Conservation (phyloP, 2,888 invertebrate genomes). For the Hypsopygia costalis region DNA sequence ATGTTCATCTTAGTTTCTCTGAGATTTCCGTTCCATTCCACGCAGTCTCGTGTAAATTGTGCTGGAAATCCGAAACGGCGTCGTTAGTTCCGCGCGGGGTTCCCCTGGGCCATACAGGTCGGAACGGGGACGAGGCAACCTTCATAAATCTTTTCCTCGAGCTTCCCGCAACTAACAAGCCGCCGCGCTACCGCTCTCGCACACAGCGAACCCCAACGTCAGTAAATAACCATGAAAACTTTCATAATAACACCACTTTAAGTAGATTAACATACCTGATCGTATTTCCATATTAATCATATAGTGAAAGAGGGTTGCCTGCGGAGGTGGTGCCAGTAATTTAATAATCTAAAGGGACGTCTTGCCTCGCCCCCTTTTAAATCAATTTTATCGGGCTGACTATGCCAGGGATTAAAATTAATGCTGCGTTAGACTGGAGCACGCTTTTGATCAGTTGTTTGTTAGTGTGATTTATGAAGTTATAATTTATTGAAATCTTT, state of each 20-base stretch:
- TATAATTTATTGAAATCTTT: too few relatives aligned
- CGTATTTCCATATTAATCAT: constrained; percentile 29
- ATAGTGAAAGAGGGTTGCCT: constrained; percentile 6
- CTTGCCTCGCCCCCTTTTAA: constrained; percentile 6
- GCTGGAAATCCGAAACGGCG: constrained; percentile 71
- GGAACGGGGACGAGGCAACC: constrained; percentile 62
- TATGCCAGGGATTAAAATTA: constrained; percentile 9
- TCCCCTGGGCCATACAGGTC: constrained; percentile 65
- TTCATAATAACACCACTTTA: constrained; percentile 63
- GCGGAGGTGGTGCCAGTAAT: constrained; percentile 9
- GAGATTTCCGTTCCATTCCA: constrained; percentile 53
- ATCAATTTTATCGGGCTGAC: constrained; percentile 11
- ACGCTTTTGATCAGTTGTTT: not conserved
- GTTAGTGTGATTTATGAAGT: not conserved
- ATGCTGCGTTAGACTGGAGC: constrained; percentile 1
- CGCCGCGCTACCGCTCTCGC: constrained; percentile 39
- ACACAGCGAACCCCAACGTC: constrained; percentile 24
- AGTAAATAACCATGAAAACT: constrained; percentile 65
- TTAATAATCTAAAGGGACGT: constrained; percentile 11
- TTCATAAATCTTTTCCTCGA: constrained; percentile 72
- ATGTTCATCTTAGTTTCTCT: constrained; percentile 54
- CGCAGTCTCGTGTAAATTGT: constrained; percentile 65
- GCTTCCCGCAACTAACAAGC: constrained; percentile 72
- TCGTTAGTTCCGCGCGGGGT: constrained; percentile 70
- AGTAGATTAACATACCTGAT: constrained; percentile 63